phyloP scores from a whole-genome alignment of 2,888 invertebrate genomes.

The Stenodema calcarata region DNA sequence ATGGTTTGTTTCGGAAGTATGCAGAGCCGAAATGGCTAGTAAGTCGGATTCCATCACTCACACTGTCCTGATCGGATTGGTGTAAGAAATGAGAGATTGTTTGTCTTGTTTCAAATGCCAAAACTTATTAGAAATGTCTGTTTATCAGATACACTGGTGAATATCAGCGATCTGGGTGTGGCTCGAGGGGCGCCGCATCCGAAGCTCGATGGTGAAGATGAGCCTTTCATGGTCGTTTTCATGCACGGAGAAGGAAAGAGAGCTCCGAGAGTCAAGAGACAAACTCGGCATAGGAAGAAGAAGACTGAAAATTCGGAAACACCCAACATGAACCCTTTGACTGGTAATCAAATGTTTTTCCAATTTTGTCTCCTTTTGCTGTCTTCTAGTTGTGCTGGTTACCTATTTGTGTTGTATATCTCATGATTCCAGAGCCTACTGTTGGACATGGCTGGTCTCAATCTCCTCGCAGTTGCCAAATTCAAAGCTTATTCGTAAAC shows the following conservation, averaged over 20 bases:
- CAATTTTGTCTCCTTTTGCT: too few species aligned
- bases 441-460: slow-evolving; percentile 59
- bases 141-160: background rate
- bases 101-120: too few species aligned
- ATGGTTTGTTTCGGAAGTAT: too few species aligned
- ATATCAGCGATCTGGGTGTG: background rate
- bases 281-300: slow-evolving; percentile 62
- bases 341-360: background rate
- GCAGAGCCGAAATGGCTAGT: too few species aligned
- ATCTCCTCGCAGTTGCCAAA: slow-evolving; percentile 78
- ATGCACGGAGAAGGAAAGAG: slow-evolving; percentile 68
- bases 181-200: background rate
- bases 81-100: too few species aligned
- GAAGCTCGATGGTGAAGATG: slow-evolving; percentile 67
- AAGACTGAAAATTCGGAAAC: slow-evolving; percentile 52
- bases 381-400: background rate
- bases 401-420: background rate
- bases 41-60: too few species aligned
- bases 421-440: background rate
- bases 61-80: too few species aligned
- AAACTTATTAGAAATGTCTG: too few species aligned
- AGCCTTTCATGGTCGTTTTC: slow-evolving; percentile 92
- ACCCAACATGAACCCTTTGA: slow-evolving; percentile 44
- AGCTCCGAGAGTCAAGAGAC: slow-evolving; percentile 63
- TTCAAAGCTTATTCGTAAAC: slow-evolving; percentile 89